Evolutionary conservation across 2,888 invertebrate species (phyloP).

Genomic region (Esperia sulphurella): DNA sequence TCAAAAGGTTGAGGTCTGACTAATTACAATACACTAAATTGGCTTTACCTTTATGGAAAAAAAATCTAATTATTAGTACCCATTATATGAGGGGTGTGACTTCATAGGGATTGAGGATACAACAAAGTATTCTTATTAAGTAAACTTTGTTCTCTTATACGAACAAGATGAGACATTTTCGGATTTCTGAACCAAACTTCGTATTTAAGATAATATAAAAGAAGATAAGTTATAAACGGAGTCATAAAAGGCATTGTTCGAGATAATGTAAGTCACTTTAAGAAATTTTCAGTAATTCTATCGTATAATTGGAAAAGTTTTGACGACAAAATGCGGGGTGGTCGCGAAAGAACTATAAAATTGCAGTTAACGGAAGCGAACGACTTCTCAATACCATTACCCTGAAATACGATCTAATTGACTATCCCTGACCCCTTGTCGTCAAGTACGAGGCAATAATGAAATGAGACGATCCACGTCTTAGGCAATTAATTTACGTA

Average conservation of each 20-base stretch:
- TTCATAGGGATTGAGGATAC: background rate
- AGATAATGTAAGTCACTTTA: slow-evolving; percentile 37
- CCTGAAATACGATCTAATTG: slow-evolving; percentile 52
- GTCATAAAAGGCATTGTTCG: slow-evolving; percentile 26
- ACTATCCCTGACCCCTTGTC: slow-evolving; percentile 27
- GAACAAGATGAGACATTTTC: background rate
- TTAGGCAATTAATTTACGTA: slow-evolving; percentile 1
- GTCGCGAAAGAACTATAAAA: slow-evolving; percentile 57
- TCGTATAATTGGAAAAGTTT: slow-evolving; percentile 58
- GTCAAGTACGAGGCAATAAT: slow-evolving; percentile 2
- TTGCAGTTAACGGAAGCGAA: slow-evolving; percentile 51
- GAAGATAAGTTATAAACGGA: slow-evolving; percentile 24
- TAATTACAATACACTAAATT: too few species aligned
- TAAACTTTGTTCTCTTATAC: background rate
- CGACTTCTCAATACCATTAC: slow-evolving; percentile 59
- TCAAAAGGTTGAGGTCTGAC: too few species aligned
- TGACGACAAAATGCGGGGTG: slow-evolving; percentile 37
- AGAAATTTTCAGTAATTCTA: slow-evolving; percentile 49
- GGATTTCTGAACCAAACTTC: slow-evolving; percentile 1
- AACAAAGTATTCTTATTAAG: background rate
- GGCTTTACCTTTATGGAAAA: too few species aligned
- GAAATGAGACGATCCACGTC: slow-evolving; percentile 1
- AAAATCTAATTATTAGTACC: too few species aligned
- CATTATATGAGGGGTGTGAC: too few species aligned
- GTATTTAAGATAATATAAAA: slow-evolving; percentile 20